Conservation (phyloP, 2,113 vertebrate genomes). For the Pungitius pungitius region DNA sequence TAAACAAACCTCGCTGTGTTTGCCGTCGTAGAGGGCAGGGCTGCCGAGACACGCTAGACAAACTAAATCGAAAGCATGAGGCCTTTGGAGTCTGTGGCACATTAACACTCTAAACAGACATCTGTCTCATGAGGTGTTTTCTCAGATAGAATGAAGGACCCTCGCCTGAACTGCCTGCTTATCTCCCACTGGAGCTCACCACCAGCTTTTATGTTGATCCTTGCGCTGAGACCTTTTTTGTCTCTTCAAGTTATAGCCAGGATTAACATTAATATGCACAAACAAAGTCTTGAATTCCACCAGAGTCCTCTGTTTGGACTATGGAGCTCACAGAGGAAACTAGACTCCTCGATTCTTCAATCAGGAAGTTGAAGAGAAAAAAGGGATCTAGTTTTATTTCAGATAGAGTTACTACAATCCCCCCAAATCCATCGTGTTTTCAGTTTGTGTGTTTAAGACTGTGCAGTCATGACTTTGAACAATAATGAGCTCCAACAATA, state of each 20-base stretch:
- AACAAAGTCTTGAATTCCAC: conserved; percentile 62
- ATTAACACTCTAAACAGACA: conserved; percentile 49
- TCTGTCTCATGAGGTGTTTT: conserved; percentile 15
- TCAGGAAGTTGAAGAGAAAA: conserved; percentile 50
- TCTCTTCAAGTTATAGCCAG: conserved; percentile 61
- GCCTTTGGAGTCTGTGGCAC: conserved; percentile 38
- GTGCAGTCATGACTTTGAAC: conserved; percentile 38
- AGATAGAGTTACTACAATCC: conserved; percentile 63
- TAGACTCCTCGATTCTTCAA: conserved; percentile 26
- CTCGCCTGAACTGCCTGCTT: conserved; percentile 25
- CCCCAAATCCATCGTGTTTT: conserved; percentile 53
- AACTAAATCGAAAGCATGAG: conserved; percentile 50
- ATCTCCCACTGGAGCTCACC: conserved; percentile 28
- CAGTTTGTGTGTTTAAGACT: conserved; percentile 30
- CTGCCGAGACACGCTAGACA: conserved; percentile 50
- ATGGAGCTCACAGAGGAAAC: conserved; percentile 41
- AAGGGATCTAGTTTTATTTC: conserved; percentile 60
- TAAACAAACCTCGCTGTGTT: conserved; percentile 59
- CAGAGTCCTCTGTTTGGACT: conserved; percentile 23
- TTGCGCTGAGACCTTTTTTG: conserved; percentile 40
- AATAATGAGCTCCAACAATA: conserved; percentile 13
- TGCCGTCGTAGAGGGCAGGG: conserved; percentile 26
- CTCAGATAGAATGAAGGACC: conserved; percentile 30
- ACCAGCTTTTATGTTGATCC: conserved; percentile 52
- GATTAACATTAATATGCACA: conserved; percentile 64